Evolutionary conservation across 2,113 vertebrate species (phyloP).

Genomic region (Trematocara stigmaticum): DNA sequence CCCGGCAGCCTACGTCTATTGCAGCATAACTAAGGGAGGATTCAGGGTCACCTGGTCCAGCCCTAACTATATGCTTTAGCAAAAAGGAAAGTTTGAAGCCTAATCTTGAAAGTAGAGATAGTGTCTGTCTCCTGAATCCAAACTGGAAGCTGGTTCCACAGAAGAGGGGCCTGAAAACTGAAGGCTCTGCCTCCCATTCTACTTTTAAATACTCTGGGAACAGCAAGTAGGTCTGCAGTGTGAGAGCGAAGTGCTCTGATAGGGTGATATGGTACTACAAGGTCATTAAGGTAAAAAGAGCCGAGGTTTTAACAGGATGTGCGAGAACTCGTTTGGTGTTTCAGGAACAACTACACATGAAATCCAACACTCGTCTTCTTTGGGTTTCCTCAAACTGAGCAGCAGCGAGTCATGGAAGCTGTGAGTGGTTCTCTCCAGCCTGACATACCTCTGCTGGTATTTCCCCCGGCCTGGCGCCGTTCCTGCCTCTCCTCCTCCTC

Average conservation of each 20-base stretch:
- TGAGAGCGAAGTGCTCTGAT: fast-evolving
- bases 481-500: not conserved
- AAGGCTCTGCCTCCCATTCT: not conserved
- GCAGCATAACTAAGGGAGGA: not conserved
- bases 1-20: too few species aligned
- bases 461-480: not conserved
- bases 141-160: not conserved
- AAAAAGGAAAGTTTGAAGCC: not conserved
- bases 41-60: not conserved
- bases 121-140: too few species aligned
- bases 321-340: not conserved
- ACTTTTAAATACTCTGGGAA: not conserved
- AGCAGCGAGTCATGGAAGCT: not conserved
- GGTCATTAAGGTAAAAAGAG: not conserved
- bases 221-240: not conserved
- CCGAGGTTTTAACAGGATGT: not conserved
- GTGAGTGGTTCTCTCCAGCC: not conserved
- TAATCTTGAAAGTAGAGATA: too few species aligned
- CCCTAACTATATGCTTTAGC: too few species aligned
- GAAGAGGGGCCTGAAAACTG: not conserved
- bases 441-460: slow-evolving; percentile 51
- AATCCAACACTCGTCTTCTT: not conserved
- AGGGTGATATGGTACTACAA: not conserved
- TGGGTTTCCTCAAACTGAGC: not conserved
- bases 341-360: fast-evolving